A percentile compares a stretch with the other conserved stretches of the same genome.
Evolutionary conservation across 1,140 invertebrate species (phyloP).

Genomic region (Cecropterus lyciades): DNA sequence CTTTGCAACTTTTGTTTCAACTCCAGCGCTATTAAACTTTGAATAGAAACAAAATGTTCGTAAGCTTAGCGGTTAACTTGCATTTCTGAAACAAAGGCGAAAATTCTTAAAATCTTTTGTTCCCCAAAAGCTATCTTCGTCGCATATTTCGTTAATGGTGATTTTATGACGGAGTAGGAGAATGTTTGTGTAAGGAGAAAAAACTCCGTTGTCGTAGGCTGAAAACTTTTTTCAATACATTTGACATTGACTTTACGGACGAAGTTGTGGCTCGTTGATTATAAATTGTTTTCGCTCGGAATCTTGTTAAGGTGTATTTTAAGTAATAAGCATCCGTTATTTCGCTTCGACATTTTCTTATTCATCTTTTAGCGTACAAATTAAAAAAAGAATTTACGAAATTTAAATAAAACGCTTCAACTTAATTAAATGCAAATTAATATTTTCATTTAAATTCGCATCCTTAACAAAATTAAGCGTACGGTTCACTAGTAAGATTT

Average conservation of each 20-base stretch:
- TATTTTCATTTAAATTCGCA: background rate
- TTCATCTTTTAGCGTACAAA: background rate
- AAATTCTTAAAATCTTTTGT: constrained; percentile 20
- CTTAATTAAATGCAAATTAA: no score
- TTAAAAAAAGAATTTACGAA: background rate
- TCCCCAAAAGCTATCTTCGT: constrained; percentile 9
- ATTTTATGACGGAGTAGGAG: constrained; percentile 19
- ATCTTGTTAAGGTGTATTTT: constrained; percentile 8
- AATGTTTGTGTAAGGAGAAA: constrained; percentile 6
- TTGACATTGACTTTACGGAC: constrained; percentile 14
- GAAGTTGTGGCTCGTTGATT: constrained; percentile 10
- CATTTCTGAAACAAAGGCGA: constrained; percentile 4
- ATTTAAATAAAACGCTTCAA: no score
- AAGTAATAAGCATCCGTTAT: background rate
- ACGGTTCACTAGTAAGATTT: constrained; percentile 6
- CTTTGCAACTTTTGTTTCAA: background rate
- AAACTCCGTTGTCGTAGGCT: constrained; percentile 9
- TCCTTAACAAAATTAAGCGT: background rate
- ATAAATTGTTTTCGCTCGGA: constrained; percentile 12
- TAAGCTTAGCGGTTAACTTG: background rate
- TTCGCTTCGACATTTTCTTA: background rate
- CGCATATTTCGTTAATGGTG: constrained; percentile 26
- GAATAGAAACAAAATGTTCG: constrained; percentile 17
- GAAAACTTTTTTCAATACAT: constrained; percentile 24
- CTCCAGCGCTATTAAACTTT: constrained; percentile 1